Evolutionary conservation across 2,888 invertebrate species (phyloP), one percentile per base, ranked within the genome.

Genomic region (Anthoptus insignis): DNA sequence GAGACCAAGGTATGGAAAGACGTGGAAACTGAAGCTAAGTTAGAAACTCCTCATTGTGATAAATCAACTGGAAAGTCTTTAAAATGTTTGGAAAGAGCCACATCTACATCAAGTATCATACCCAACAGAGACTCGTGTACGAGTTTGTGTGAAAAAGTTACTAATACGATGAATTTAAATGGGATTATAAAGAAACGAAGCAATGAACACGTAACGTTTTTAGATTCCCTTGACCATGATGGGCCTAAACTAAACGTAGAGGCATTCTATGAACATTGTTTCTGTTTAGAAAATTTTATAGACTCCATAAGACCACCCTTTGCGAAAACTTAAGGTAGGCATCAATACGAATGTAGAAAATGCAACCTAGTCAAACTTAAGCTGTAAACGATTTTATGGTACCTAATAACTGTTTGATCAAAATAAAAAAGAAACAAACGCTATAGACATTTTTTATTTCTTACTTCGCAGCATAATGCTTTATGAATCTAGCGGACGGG

Each of bases 401-500:
- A 42, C 3, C n/a, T n/a, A 19, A 19, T 19, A 3, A 39, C 2
- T 19, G 19, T 0, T 42, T 19, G 19, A 19, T 3, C 5, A 19
- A 42, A 42, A 42, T 42, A 42, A 42, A 42, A 42, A 42, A 19
- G 42, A 19, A 19, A 19, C 19, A 19, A 42, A 19, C 42, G 19
- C 19, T 39, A 11, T 11, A 11, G 11, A 19, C 19, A 42, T n/a
- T 42, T 29, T 52, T 47, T 34, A 49, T 22, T 54, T 47, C 64
- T 79, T 84, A 88, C 68, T 82, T 82, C 52, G 96, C 95, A 49
- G 94, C 93, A 78, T 97, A 97, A 88, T 96, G 96, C 75, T 95
- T 94, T 67, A 97, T 96, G 80, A 96, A 96, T 74, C 96, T 93
- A 0, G 97, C 97, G 0, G 96, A 97, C 13, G 97, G 97, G 86